Percentiles rank a stretch among this genome's conserved stretches.
Evolutionary conservation across 37 sponge, comb jelly and placozoan species (phyloP).

Genomic region (Haliclona indistincta): DNA sequence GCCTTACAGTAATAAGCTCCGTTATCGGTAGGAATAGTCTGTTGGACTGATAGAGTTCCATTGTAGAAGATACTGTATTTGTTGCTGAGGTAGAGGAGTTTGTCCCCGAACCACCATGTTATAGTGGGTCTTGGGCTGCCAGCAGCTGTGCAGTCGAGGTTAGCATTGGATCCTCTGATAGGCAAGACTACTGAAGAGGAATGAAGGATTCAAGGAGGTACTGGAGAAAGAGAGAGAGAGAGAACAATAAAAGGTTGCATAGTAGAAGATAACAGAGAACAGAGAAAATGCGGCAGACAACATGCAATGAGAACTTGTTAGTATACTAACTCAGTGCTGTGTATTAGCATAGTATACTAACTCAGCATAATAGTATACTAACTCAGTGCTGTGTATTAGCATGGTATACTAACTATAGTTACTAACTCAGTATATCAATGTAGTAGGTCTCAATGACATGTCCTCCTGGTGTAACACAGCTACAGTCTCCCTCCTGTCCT

Average conservation of each 20-base stretch:
- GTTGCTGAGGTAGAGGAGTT: not conserved
- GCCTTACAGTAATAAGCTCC: not conserved
- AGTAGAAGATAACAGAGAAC: no score
- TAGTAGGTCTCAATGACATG: no score
- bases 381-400: no score
- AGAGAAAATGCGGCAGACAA: no score
- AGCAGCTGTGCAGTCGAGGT: constrained; percentile 16
- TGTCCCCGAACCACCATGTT: not conserved
- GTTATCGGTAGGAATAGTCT: not conserved
- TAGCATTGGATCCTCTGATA: not conserved
- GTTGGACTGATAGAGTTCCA: constrained; percentile 6
- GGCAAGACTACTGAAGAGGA: not conserved
- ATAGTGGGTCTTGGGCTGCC: constrained; percentile 21
- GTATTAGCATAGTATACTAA: no score
- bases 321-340: no score
- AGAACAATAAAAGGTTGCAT: no score
- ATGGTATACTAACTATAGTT: no score
- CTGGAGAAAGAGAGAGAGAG: not conserved
- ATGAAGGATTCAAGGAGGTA: not conserved
- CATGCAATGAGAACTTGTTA: no score
- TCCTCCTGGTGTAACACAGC: not conserved
- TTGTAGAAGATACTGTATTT: not conserved
- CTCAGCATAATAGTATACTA: no score
- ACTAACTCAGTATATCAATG: no score
- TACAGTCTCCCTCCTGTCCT: not conserved